Evolutionary conservation across 1,140 invertebrate genomes (phyloP), one percentile per base, ranked within the genome.

Genomic region (Bombyx mandarina): DNA sequence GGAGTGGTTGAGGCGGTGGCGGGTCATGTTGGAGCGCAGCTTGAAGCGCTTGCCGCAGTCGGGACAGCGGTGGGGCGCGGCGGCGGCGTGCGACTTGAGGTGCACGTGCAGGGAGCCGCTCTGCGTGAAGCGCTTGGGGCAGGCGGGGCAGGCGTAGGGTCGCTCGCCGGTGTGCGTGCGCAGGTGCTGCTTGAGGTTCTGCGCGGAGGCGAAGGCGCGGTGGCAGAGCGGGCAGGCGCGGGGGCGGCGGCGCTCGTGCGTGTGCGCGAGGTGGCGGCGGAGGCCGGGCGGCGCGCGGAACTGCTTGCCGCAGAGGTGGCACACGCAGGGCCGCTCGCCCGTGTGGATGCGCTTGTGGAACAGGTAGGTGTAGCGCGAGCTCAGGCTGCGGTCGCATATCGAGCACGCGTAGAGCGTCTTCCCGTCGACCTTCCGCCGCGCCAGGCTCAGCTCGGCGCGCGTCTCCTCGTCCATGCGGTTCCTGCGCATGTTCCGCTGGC

Each of bases 221-320:
- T 90, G 88, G 56, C 91, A 91, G 3, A 89, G 64, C 12, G 75
- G 67, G 60, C 91, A 92, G 0, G 71, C 62, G 61, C 85, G 89
- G 1, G 91, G 90, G 61, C 90, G 90, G 1, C 91, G 88, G 0
- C 89, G 83, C 45, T 91, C 90, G 66, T 94, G 93, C 0, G 92
- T 92, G 55, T 92, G 90, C 10, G 89, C 87, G 18, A 92, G 53
- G 70, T 93, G 93, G 10, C 91, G 80, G 6, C 88, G 87, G 12
- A 93, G 73, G 6, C 91, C 91, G 70, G 90, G 88, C 3, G 89
- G 89, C 10, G 92, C 89, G 18, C 91, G 84, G 75, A 95, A 95
- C 57, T 91, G 91, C 72, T 94, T 94, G 0, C 93, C 93, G 71
- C 94, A 95, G 1, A 93, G 76, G 60, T 92, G 90, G 69, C 94